Evolutionary conservation across 2,888 invertebrate species (phyloP).

Genomic region (Metopia argyrocephala): DNA sequence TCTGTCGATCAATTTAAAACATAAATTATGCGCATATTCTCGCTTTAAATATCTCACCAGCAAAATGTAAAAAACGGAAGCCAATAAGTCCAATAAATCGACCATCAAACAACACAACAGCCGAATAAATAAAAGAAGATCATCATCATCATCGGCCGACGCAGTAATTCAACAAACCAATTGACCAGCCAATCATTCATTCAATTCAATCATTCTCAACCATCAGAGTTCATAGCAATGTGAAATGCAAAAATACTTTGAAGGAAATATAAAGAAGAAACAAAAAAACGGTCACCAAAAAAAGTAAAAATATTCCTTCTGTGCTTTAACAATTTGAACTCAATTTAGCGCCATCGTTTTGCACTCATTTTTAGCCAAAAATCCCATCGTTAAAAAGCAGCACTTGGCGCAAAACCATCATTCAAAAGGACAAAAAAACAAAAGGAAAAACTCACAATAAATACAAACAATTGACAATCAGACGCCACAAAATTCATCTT

Average conservation of each 20-base stretch:
- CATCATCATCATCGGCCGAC: not conserved
- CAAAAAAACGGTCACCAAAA: slow-evolving; percentile 33
- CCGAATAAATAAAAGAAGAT: slow-evolving; percentile 37
- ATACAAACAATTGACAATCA: slow-evolving; percentile 69
- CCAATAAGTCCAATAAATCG: slow-evolving; percentile 43
- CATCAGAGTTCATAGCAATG: slow-evolving; percentile 39
- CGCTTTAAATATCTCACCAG: slow-evolving; percentile 64
- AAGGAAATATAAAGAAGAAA: not conserved
- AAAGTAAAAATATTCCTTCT: slow-evolving; percentile 20
- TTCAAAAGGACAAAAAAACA: slow-evolving; percentile 41
- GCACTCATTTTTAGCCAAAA: slow-evolving; percentile 48
- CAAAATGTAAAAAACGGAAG: slow-evolving; percentile 46
- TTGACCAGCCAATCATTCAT: slow-evolving; percentile 27
- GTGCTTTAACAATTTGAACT: slow-evolving; percentile 51
- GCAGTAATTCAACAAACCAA: not conserved
- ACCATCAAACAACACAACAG: slow-evolving; percentile 20
- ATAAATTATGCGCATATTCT: slow-evolving; percentile 63
- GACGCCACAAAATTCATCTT: slow-evolving; percentile 72
- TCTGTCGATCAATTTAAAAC: slow-evolving; percentile 60
- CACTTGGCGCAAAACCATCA: slow-evolving; percentile 52
- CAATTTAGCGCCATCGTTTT: slow-evolving; percentile 64
- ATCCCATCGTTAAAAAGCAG: slow-evolving; percentile 33
- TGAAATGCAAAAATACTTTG: slow-evolving; percentile 58
- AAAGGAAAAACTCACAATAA: slow-evolving; percentile 60
- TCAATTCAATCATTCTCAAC: not conserved